A percentile compares a stretch with the other conserved stretches of the same genome.
phyloP scores from a whole-genome alignment of 2,113 vertebrate species.

The Mormoops blainvillei region DNA sequence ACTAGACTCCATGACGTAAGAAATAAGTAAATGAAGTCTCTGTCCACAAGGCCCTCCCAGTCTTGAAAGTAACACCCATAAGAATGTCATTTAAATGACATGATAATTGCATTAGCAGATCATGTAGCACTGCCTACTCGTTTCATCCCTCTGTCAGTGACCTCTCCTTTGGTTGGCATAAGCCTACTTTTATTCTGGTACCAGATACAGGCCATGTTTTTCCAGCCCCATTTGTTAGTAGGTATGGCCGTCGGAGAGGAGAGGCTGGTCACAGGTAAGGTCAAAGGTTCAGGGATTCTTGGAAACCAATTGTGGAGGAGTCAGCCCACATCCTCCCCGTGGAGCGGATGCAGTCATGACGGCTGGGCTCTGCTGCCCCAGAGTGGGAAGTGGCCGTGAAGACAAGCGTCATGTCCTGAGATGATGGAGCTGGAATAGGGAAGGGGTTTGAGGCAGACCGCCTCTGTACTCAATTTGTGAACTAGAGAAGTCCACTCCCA shows the following conservation, averaged over 20 bases:
- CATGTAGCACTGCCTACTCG: no score
- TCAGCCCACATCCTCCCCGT: accelerated
- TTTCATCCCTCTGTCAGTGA: accelerated
- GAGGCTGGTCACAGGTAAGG: background rate
- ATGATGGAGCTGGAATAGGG: background rate
- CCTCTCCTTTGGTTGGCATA: background rate
- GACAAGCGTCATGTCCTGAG: background rate
- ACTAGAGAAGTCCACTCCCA: background rate
- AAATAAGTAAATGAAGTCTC: background rate
- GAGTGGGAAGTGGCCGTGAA: background rate
- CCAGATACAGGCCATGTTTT: background rate
- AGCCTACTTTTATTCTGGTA: background rate
- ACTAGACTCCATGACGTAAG: background rate
- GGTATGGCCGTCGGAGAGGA: no score
- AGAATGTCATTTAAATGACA: no score
- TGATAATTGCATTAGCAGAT: background rate
- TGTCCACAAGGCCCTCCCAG: background rate
- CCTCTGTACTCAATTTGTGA: background rate
- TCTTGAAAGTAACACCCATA: background rate
- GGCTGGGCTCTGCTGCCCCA: no score
- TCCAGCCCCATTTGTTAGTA: background rate
- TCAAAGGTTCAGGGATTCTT: background rate
- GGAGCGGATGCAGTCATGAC: background rate
- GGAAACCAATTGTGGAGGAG: background rate
- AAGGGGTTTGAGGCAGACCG: no score